phyloP scores from a whole-genome alignment of 2,888 invertebrate species.

The Carpatolechia fugitivella region DNA sequence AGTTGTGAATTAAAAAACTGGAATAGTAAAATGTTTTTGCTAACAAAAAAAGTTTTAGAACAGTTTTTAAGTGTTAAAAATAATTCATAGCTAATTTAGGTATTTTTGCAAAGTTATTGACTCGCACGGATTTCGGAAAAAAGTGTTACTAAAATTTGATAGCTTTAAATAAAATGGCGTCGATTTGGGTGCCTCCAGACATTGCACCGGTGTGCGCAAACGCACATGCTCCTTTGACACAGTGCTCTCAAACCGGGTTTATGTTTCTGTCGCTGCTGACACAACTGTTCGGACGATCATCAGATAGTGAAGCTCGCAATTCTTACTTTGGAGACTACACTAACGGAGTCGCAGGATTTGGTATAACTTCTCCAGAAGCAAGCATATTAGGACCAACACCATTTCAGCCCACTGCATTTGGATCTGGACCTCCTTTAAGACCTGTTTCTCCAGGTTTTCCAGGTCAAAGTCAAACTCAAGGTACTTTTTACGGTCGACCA shows the following conservation, averaged over 20 bases:
- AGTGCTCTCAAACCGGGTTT: constrained; percentile 79
- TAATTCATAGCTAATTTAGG: too few relatives aligned
- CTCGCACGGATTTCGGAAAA: background rate
- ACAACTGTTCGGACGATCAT: constrained; percentile 77
- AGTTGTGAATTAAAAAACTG: too few relatives aligned
- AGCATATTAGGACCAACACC: constrained; percentile 18
- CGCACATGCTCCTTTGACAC: constrained; percentile 72
- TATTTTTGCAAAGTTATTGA: too few relatives aligned
- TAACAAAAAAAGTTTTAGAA: too few relatives aligned
- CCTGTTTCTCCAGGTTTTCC: background rate
- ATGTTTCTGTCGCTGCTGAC: constrained; percentile 80
- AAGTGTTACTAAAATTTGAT: background rate
- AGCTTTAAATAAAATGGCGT: constrained; percentile 23
- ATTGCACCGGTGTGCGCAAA: constrained; percentile 75
- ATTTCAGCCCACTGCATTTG: constrained; percentile 15
- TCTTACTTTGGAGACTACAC: background rate
- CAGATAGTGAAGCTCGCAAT: constrained; percentile 40
- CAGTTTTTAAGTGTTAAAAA: too few relatives aligned
- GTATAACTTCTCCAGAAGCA: constrained; percentile 17
- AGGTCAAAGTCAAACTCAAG: constrained; percentile 34
- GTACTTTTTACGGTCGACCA: constrained; percentile 40
- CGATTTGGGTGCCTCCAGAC: constrained; percentile 78
- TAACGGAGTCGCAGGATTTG: background rate
- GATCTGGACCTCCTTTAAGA: background rate
- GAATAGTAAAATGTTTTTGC: too few relatives aligned